Conservation (phyloP, 2,888 invertebrate genomes). For the Hyposoter didymator region DNA sequence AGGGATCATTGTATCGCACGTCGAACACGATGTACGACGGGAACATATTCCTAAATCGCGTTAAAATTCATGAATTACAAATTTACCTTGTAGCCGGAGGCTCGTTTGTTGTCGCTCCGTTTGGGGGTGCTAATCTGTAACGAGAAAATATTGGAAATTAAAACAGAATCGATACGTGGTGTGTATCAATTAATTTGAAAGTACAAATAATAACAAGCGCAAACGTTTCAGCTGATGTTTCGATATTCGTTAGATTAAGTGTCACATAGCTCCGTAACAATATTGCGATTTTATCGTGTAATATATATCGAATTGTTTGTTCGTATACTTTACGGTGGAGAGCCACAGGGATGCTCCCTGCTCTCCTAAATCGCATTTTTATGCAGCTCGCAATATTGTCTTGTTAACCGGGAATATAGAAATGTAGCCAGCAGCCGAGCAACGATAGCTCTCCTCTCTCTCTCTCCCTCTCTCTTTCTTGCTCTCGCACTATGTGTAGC, state of each 20-base stretch:
- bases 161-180: slow-evolving; percentile 25
- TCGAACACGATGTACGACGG: slow-evolving; percentile 8
- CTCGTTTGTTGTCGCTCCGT: slow-evolving; percentile 38
- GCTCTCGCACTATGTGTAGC: neutral
- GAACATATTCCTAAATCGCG: neutral
- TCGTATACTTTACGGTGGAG: slow-evolving; percentile 9
- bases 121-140: slow-evolving; percentile 59
- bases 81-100: slow-evolving; percentile 55
- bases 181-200: slow-evolving; percentile 34
- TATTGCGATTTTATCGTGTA: neutral
- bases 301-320: slow-evolving; percentile 27
- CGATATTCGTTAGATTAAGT: slow-evolving; percentile 12
- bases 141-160: slow-evolving; percentile 48
- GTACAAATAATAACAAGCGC: neutral
- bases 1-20: slow-evolving; percentile 12
- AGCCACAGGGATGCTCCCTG: slow-evolving; percentile 17
- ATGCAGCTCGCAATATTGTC: slow-evolving; percentile 67
- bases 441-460: slow-evolving; percentile 14
- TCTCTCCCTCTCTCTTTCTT: neutral
- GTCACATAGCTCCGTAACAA: slow-evolving; percentile 28
- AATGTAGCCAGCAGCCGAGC: slow-evolving; percentile 38
- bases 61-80: slow-evolving; percentile 20
- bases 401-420: slow-evolving; percentile 61
- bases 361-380: slow-evolving; percentile 65
- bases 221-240: slow-evolving; percentile 13